A percentile compares a stretch with the other conserved stretches of the same genome.
Conservation (phyloP, 2,113 vertebrate genomes). For the Pheucticus melanocephalus region DNA sequence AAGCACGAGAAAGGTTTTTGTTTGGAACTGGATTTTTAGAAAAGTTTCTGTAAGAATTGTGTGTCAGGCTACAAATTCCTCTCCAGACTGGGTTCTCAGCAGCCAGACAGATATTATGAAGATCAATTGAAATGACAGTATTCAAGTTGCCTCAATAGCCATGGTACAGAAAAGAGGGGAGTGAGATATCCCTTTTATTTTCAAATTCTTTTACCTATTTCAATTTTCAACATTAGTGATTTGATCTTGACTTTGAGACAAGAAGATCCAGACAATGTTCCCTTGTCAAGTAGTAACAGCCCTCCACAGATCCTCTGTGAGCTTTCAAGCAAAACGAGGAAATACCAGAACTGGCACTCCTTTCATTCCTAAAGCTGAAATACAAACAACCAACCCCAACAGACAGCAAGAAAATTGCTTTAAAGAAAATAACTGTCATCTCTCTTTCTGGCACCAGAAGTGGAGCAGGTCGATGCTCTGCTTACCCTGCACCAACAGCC, state of each 20-base stretch:
- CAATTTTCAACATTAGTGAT: neutral
- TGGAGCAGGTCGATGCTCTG: neutral
- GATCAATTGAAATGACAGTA: neutral
- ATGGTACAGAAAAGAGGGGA: neutral
- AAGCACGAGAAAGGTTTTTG: neutral
- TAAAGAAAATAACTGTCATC: constrained; percentile 8
- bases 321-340: neutral
- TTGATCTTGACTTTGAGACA: neutral
- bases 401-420: constrained; percentile 14
- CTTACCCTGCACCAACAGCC: neutral
- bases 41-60: neutral
- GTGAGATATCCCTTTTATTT: neutral
- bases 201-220: neutral
- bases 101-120: neutral
- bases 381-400: neutral
- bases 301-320: neutral
- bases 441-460: neutral
- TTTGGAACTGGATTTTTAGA: neutral
- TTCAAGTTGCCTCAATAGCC: neutral
- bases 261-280: neutral
- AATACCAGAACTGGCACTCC: neutral
- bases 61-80: neutral
- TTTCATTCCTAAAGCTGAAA: constrained; percentile 13
- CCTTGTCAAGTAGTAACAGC: neutral
- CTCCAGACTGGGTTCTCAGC: neutral